A percentile compares a stretch with the other conserved stretches of the same genome.
Conservation (phyloP, 37 sponge, comb jelly and placozoan species). For the Amphimedon queenslandica region DNA sequence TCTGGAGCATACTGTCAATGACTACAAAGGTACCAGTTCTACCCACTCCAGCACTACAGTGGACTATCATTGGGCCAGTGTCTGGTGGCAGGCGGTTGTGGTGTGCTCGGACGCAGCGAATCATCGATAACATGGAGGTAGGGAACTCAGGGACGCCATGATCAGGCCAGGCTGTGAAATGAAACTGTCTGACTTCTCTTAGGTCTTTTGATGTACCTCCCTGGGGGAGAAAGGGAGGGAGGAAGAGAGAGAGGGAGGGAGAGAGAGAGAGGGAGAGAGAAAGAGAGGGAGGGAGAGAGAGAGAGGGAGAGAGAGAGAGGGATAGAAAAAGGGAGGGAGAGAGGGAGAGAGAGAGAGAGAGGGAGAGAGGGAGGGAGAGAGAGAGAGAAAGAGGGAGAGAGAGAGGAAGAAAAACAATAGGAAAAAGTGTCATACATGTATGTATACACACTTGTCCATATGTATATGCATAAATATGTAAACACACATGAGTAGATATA, state of each 20-base stretch:
- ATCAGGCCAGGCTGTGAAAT: slow-evolving; percentile 16
- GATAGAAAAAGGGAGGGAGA: not conserved
- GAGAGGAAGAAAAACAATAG: not conserved
- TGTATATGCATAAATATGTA: too few species aligned
- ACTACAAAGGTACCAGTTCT: slow-evolving; percentile 93
- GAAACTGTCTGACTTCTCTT: slow-evolving; percentile 77
- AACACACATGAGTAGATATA: too few species aligned
- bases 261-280: not conserved
- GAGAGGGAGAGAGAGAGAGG: not conserved
- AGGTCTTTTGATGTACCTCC: slow-evolving; percentile 39
- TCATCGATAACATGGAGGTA: slow-evolving; percentile 44
- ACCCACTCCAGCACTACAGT: slow-evolving; percentile 93
- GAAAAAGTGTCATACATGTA: not conserved
- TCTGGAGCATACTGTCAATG: slow-evolving; percentile 81
- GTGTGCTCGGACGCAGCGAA: slow-evolving; percentile 57
- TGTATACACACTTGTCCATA: too few species aligned
- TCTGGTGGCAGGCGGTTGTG: slow-evolving; percentile 11
- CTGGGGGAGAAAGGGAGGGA: not conserved
- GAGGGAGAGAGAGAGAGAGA: not conserved
- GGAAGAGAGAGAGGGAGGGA: not conserved
- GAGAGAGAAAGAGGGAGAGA: slow-evolving; percentile 6
- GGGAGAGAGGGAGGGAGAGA: not conserved
- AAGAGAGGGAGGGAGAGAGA: not conserved
- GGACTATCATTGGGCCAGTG: slow-evolving; percentile 81
- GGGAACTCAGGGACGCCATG: slow-evolving; percentile 6